Evolutionary conservation across 1,140 invertebrate species (phyloP).

Genomic region (Trachymyrmex cornetzi): DNA sequence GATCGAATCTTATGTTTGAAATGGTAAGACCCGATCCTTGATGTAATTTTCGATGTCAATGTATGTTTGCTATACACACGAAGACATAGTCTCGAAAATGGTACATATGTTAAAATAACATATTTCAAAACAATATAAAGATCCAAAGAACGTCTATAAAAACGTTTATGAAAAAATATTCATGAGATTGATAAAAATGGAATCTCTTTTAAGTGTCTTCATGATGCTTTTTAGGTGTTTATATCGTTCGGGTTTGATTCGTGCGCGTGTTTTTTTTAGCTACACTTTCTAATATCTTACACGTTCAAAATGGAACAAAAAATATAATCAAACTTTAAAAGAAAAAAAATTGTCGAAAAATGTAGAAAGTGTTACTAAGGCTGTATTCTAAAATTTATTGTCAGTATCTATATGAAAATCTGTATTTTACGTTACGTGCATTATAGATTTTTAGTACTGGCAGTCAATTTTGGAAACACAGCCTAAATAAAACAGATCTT

Average conservation of each 20-base stretch:
- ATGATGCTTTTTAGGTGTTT: constrained; percentile 9
- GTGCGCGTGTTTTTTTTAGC: constrained; percentile 7
- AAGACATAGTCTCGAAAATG: not conserved
- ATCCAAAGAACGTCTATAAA: not conserved
- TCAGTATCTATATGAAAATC: no score
- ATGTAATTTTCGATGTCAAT: constrained; percentile 31
- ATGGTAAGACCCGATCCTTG: constrained; percentile 22
- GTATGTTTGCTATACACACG: not conserved
- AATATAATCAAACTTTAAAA: not conserved
- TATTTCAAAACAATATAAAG: not conserved
- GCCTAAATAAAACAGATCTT: not conserved
- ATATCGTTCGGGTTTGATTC: constrained; percentile 3
- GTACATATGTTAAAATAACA: not conserved
- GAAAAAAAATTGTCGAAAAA: not conserved
- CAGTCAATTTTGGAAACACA: no score
- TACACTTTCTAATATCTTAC: constrained; percentile 9
- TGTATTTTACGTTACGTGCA: no score
- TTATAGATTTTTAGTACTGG: no score
- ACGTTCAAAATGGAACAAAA: not conserved
- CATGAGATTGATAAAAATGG: not conserved
- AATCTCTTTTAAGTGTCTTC: constrained; percentile 1
- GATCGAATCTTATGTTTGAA: constrained; percentile 8
- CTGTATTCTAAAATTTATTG: no score
- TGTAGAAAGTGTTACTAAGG: not conserved
- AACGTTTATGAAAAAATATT: not conserved